These are phyloP conservation scores for Branchellion lobata DNA, from an alignment of 2,888 invertebrate genomes.

Conservation along the genomic window DNA sequence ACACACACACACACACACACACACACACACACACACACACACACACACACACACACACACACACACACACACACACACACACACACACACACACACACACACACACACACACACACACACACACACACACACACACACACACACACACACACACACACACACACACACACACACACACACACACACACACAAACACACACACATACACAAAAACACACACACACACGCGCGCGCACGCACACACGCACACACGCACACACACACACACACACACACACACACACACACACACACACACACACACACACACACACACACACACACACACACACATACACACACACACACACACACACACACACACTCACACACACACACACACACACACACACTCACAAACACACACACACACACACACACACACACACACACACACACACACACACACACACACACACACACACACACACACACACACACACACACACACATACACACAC, in stretches of 20 bases:
- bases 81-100: conserved; percentile 23
- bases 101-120: conserved; percentile 23
- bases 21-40: conserved; percentile 23
- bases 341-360: conserved; percentile 19
- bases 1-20: conserved; percentile 23
- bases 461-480: conserved; percentile 23
- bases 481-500: conserved; percentile 22
- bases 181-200: conserved; percentile 3
- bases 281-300: conserved; percentile 23
- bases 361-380: conserved; percentile 5
- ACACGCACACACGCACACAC: conserved; percentile 17
- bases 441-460: conserved; percentile 23
- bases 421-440: conserved; percentile 23
- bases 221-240: conserved; percentile 6
- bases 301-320: conserved; percentile 23
- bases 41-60: conserved; percentile 23
- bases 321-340: conserved; percentile 22
- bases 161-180: conserved; percentile 19
- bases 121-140: conserved; percentile 23
- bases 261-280: conserved; percentile 23
- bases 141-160: conserved; percentile 23
- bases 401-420: conserved; percentile 23
- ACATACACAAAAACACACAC: conserved; percentile 13
- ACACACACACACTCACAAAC: conserved; percentile 11
- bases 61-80: conserved; percentile 23